Percentiles rank a stretch among this genome's conserved stretches.
These are phyloP conservation scores for Colostygia pectinataria DNA, from an alignment of 2,888 invertebrate species.

Conservation along the genomic window DNA sequence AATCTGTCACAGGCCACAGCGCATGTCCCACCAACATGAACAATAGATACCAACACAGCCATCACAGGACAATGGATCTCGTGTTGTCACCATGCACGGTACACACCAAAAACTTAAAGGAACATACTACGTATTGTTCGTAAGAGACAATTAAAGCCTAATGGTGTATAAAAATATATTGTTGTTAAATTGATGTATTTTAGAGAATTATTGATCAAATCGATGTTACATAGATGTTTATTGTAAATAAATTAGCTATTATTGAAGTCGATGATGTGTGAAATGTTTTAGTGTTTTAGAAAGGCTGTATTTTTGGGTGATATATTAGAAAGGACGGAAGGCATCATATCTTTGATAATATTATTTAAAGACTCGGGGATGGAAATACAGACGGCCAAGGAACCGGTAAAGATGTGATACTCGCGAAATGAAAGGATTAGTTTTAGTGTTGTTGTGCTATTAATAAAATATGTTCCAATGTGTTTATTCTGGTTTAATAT, in stretches of 20 bases:
- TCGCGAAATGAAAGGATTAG: slow-evolving; percentile 61
- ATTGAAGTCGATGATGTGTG: slow-evolving; percentile 62
- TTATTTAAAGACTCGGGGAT: slow-evolving; percentile 53
- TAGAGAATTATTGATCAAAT: slow-evolving; percentile 81
- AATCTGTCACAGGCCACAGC: background rate
- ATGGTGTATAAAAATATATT: slow-evolving; percentile 69
- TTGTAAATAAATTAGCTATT: slow-evolving; percentile 74
- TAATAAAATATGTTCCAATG: slow-evolving; percentile 81
- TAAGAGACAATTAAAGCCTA: slow-evolving; percentile 71
- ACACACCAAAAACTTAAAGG: slow-evolving; percentile 5
- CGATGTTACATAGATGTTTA: slow-evolving; percentile 83
- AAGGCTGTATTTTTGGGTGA: slow-evolving; percentile 83
- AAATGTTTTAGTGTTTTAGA: slow-evolving; percentile 73
- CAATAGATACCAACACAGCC: slow-evolving; percentile 10
- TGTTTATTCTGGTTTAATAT: slow-evolving; percentile 41
- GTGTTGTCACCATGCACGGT: slow-evolving; percentile 4
- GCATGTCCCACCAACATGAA: slow-evolving; percentile 2
- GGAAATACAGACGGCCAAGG: slow-evolving; percentile 37
- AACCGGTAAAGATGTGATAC: slow-evolving; percentile 76
- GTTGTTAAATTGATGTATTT: slow-evolving; percentile 82
- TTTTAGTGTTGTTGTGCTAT: slow-evolving; percentile 82
- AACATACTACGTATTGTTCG: slow-evolving; percentile 57
- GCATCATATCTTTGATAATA: slow-evolving; percentile 76
- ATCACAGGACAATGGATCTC: slow-evolving; percentile 18
- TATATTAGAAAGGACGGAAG: slow-evolving; percentile 73